Conservation (phyloP, 2,888 invertebrate species). For the Nomada hirtipes region DNA sequence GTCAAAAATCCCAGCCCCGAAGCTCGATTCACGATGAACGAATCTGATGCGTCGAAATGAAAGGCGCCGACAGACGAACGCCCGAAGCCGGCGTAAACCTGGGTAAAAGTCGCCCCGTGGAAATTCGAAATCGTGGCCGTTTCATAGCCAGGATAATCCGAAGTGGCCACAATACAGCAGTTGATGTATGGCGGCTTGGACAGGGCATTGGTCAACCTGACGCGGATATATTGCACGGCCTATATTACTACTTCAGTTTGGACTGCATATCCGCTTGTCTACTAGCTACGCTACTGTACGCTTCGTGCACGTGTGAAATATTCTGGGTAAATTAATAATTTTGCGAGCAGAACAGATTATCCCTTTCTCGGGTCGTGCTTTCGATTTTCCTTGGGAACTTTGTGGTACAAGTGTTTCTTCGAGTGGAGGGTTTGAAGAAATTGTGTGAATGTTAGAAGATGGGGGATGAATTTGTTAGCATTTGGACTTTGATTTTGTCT, state of each 20-base stretch:
- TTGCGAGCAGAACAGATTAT: conserved; percentile 29
- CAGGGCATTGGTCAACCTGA: conserved; percentile 79
- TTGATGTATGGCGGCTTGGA: conserved; percentile 76
- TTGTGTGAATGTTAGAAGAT: background rate
- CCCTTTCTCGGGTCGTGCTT: background rate
- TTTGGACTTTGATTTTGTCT: background rate
- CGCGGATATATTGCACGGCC: conserved; percentile 75
- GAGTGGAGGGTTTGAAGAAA: background rate
- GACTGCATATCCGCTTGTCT: conserved; percentile 68
- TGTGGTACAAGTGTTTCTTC: background rate
- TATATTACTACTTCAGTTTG: conserved; percentile 72
- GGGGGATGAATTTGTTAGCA: background rate
- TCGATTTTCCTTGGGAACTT: background rate
- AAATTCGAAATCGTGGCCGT: conserved; percentile 65
- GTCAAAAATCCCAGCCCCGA: background rate
- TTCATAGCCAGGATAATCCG: conserved; percentile 75
- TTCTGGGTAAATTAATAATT: conserved; percentile 51
- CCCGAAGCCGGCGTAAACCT: conserved; percentile 29
- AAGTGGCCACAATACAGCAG: conserved; percentile 76
- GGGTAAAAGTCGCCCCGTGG: conserved; percentile 47
- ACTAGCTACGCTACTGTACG: conserved; percentile 37
- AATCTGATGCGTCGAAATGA: conserved; percentile 26
- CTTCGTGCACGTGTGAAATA: conserved; percentile 35
- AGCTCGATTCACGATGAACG: background rate
- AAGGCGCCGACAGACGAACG: conserved; percentile 12